Evolutionary conservation across 2,888 invertebrate species (phyloP), one percentile per base, ranked within the genome.

Genomic region (Amiota communis): DNA sequence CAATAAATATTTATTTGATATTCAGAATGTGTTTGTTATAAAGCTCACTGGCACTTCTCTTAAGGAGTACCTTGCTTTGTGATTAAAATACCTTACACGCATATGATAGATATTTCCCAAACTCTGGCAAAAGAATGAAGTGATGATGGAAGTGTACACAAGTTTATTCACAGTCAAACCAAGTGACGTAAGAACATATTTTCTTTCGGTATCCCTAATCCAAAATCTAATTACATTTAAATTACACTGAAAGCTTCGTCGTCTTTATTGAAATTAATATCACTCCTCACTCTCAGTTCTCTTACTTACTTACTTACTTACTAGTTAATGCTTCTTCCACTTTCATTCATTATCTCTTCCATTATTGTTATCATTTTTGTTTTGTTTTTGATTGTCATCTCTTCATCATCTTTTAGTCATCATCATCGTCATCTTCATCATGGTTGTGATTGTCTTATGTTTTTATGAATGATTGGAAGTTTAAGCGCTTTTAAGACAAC

Each of bases 201-300:
- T 36, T 47, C 46, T 36, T 36, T 47, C 46, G 68, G 67, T 76
- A 63, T 78, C 64, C 79, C 72, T 80, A 79, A 84, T 76, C 80
- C 78, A 57, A 73, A 65, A 75, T 78, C 78, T 86, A 86, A 85
- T 86, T 82, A 79, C 82, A 82, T 84, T 85, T 86, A 82, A 85
- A 85, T 86, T 86, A 78, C 77, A 79, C 77, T 78, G 76, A 76
- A 74, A 73, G 74, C 75, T 69, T 63, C 6, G 36, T 6, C 56
- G 65, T 61, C 64, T 72, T 70, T 64, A 65, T 65, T 75, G 70
- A 74, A 77, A 75, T 79, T 74, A 67, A 74, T 74, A 63, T 72
- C 17, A 59, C 2, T 59, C n/a, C 20, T 57, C 15, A 20, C 20
- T 20, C 20, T 36, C 10, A 36, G 4, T 3, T 23, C 12, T 61